These are phyloP conservation scores for Yponomeuta cagnagella DNA, from an alignment of 2,888 invertebrate genomes.

Conservation along the genomic window DNA sequence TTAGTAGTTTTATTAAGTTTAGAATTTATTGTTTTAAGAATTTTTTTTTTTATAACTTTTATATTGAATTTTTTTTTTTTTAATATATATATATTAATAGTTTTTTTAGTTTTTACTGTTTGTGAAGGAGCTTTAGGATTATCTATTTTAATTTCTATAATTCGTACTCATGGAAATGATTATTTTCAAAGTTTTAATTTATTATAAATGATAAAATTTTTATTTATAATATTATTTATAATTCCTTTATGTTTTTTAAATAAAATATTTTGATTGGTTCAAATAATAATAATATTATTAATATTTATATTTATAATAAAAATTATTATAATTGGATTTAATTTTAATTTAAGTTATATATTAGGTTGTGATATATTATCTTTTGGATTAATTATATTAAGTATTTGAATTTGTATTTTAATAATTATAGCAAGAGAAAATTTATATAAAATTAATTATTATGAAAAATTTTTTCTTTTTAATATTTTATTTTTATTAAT, in stretches of 20 bases:
- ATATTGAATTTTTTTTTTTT: conserved; percentile 59
- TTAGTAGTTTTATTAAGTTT: conserved; percentile 76
- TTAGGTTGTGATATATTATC: conserved; percentile 70
- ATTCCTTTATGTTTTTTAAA: conserved; percentile 67
- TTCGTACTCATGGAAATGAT: conserved; percentile 79
- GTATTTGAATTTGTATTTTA: conserved; percentile 77
- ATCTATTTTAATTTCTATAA: conserved; percentile 77
- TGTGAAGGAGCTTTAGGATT: conserved; percentile 80
- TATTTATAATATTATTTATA: conserved; percentile 64
- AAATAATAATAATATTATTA: conserved; percentile 66
- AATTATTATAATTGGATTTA: conserved; percentile 44
- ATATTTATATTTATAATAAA: conserved; percentile 65
- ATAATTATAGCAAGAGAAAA: conserved; percentile 75
- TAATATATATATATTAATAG: conserved; percentile 74
- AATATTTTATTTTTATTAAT: conserved; percentile 70
- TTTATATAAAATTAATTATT: conserved; percentile 60
- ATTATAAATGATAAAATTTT: conserved; percentile 76
- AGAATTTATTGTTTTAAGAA: conserved; percentile 76
- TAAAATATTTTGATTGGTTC: conserved; percentile 72
- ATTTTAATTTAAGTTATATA: conserved; percentile 56
- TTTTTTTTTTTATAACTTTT: conserved; percentile 69
- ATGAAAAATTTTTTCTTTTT: conserved; percentile 67
- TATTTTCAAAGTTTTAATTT: conserved; percentile 76
- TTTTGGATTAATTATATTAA: conserved; percentile 73
- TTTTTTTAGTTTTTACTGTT: conserved; percentile 78